phyloP scores from a whole-genome alignment of 2,113 vertebrate species.

The Pteropus alecto region DNA sequence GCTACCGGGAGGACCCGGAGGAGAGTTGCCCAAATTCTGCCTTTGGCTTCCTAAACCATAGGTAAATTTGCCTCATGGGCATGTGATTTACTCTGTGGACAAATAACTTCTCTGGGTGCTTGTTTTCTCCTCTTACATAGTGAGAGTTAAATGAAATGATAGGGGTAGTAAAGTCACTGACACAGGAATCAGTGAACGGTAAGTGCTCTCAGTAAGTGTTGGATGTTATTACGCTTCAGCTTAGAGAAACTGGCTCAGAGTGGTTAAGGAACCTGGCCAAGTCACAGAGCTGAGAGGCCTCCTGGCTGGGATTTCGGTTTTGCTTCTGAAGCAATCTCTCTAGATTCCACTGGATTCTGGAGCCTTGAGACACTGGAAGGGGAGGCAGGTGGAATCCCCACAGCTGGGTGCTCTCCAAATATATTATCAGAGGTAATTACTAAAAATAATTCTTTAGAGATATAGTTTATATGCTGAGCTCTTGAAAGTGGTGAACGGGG shows the following conservation, averaged over 20 bases:
- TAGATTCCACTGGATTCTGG: neutral
- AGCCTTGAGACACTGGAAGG: rapidly evolving
- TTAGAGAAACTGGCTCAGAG: neutral
- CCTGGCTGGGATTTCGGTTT: neutral
- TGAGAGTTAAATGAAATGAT: neutral
- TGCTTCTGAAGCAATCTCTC: neutral
- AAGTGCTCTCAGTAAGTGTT: neutral
- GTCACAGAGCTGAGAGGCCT: neutral
- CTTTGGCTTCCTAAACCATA: neutral
- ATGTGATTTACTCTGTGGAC: neutral
- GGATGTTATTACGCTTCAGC: neutral
- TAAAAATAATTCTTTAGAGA: neutral
- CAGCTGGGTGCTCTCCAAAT: neutral
- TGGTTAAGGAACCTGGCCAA: neutral
- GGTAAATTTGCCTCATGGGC: neutral
- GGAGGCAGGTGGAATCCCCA: neutral
- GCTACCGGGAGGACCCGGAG: neutral
- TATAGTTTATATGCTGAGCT: neutral
- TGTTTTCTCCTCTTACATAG: neutral
- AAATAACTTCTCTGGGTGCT: neutral
- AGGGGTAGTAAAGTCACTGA: neutral
- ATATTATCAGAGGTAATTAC: neutral
- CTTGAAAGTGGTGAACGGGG: neutral
- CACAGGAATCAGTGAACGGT: neutral
- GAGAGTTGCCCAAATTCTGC: too few relatives aligned